Evolutionary conservation across 2,797 vertebrate species (phyloP).

Genomic region (Buceros bicornis): DNA sequence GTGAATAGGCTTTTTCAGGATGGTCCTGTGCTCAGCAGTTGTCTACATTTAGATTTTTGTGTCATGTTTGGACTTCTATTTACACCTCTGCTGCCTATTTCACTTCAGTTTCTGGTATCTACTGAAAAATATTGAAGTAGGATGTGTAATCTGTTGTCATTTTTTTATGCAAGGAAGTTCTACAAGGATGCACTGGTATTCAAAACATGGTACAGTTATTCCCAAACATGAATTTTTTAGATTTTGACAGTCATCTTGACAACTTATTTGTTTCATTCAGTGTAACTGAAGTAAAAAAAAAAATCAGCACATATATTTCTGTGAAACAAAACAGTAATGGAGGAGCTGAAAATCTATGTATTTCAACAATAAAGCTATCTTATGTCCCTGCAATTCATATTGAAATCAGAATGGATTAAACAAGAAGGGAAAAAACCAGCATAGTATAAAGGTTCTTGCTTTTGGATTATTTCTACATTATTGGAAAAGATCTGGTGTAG

Average conservation of each 20-base stretch:
- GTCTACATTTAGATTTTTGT: background rate
- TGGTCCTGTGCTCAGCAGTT: background rate
- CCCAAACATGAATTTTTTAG: background rate
- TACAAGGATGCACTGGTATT: background rate
- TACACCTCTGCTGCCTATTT: background rate
- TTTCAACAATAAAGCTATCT: background rate
- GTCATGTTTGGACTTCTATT: background rate
- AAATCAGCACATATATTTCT: background rate
- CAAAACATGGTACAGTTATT: background rate
- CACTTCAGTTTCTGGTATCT: background rate
- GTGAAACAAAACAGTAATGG: background rate
- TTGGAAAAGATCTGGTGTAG: background rate
- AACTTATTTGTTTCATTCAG: background rate
- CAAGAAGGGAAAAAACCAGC: background rate
- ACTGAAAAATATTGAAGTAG: background rate
- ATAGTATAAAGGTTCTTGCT: background rate
- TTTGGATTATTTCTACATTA: background rate
- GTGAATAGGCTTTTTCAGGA: background rate
- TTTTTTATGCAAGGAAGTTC: background rate
- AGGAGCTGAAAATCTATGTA: background rate
- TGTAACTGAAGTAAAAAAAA: background rate
- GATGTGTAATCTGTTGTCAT: background rate
- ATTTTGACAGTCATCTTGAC: background rate
- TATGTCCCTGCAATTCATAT: background rate
- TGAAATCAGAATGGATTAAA: constrained; percentile 4